Conservation (phyloP, 2,797 vertebrate species). For the Clarias pachynema region DNA sequence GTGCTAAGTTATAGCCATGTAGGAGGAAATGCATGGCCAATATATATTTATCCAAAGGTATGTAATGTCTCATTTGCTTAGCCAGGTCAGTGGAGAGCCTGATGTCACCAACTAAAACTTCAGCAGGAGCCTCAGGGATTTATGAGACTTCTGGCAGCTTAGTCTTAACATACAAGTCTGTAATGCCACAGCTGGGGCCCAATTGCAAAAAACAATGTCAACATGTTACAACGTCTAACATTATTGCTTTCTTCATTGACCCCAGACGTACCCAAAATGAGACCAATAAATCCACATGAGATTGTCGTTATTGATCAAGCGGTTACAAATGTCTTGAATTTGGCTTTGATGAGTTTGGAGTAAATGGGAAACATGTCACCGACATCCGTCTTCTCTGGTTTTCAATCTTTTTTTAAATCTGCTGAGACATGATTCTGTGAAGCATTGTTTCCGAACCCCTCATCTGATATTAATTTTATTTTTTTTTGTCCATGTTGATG, state of each 20-base stretch:
- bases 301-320: background rate
- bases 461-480: slow-evolving; percentile 22
- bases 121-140: slow-evolving; percentile 15
- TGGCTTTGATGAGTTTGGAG: slow-evolving; percentile 19
- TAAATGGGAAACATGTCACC: slow-evolving; percentile 56
- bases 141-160: slow-evolving; percentile 9
- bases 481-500: slow-evolving; percentile 34
- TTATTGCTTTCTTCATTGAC: background rate
- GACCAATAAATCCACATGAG: background rate
- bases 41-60: slow-evolving; percentile 45
- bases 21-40: slow-evolving; percentile 12
- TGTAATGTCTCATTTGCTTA: slow-evolving; percentile 38
- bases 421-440: slow-evolving; percentile 55
- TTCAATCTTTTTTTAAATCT: slow-evolving; percentile 33
- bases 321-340: background rate
- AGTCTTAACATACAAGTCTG: slow-evolving; percentile 1
- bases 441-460: slow-evolving; percentile 56
- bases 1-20: slow-evolving; percentile 2
- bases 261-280: background rate
- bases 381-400: background rate
- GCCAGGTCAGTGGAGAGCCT: slow-evolving; percentile 51
- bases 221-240: background rate
- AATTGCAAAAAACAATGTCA: background rate
- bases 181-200: background rate
- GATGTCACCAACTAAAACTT: slow-evolving; percentile 36